Evolutionary conservation across 1,140 invertebrate genomes (phyloP).

Genomic region (Diplogasteroides magnus): DNA sequence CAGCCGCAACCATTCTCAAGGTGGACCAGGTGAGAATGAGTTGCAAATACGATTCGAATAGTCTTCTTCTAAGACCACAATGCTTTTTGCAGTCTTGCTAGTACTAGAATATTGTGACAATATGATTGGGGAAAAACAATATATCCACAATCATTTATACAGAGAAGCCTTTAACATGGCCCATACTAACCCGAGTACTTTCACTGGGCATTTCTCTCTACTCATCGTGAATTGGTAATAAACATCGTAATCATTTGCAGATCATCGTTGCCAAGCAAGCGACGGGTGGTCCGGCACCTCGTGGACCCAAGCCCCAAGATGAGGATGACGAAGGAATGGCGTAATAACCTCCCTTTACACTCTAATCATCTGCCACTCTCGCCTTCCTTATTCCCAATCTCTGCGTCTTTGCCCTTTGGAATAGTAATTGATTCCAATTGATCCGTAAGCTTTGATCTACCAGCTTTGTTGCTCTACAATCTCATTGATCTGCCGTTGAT

Average conservation of each 20-base stretch:
- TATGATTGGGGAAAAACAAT: too few species aligned
- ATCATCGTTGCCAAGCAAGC: slow-evolving; percentile 54
- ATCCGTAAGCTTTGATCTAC: background rate
- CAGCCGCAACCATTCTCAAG: slow-evolving; percentile 84
- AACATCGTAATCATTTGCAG: slow-evolving; percentile 15
- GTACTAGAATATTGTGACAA: too few species aligned
- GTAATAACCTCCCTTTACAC: slow-evolving; percentile 10
- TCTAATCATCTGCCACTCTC: background rate
- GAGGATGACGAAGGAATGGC: slow-evolving; percentile 52
- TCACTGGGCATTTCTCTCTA: too few species aligned
- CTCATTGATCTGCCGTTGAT: too few species aligned
- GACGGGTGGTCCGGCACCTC: slow-evolving; percentile 46
- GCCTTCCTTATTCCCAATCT: background rate
- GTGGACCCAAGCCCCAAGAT: slow-evolving; percentile 47
- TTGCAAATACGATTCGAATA: too few species aligned
- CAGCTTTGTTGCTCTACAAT: background rate
- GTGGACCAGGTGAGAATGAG: slow-evolving; percentile 75
- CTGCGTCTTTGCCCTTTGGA: background rate
- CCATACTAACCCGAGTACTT: too few species aligned
- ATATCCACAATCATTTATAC: too few species aligned
- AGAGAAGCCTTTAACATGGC: too few species aligned
- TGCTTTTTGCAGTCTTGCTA: too few species aligned
- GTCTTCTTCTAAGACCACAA: too few species aligned
- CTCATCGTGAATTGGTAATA: too few species aligned
- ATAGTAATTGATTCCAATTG: too few species aligned